Conservation (phyloP, 2,797 vertebrate species). For the Limosa lapponica region DNA sequence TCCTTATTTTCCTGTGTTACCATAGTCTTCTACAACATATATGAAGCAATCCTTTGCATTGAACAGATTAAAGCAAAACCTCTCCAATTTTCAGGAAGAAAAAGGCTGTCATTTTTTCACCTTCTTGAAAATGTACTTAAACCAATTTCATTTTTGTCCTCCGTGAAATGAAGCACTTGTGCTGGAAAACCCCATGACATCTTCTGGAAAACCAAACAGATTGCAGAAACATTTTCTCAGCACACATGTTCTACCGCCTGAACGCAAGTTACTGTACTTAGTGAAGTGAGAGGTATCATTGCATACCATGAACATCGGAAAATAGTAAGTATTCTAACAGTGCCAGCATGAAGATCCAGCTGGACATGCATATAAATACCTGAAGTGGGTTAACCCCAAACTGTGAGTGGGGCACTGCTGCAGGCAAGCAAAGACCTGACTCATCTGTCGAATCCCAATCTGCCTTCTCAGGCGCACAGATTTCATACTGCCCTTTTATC, state of each 20-base stretch:
- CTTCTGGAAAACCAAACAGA: background rate
- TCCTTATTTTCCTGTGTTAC: background rate
- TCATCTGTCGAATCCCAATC: background rate
- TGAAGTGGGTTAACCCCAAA: accelerated
- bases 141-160: background rate
- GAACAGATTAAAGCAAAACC: background rate
- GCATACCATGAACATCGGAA: background rate
- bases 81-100: background rate
- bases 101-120: background rate
- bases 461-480: no score
- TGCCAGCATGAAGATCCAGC: background rate
- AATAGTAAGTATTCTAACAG: background rate
- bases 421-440: background rate
- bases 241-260: background rate
- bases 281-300: background rate
- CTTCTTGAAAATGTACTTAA: background rate
- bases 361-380: background rate
- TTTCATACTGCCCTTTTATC: background rate
- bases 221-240: background rate
- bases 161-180: background rate
- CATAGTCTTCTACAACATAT: background rate
- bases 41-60: background rate
- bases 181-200: background rate
- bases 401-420: background rate
- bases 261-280: background rate